These are phyloP conservation scores for Andrena praecox DNA, from an alignment of 2,888 invertebrate genomes.

Conservation along the genomic window DNA sequence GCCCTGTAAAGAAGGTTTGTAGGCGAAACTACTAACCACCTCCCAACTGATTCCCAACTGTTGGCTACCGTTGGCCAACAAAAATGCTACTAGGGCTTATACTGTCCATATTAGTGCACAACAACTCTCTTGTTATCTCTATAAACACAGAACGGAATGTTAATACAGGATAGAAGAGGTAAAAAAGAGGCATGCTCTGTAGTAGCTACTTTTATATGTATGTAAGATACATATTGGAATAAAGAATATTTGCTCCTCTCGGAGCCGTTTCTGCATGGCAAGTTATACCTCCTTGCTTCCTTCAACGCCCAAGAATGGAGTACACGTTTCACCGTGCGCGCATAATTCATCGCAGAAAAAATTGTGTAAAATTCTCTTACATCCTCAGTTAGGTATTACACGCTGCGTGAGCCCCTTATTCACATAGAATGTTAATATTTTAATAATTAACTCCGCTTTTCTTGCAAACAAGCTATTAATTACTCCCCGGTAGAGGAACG, in stretches of 20 bases:
- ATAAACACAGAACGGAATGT: background rate
- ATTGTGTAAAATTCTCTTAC: background rate
- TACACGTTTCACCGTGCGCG: background rate
- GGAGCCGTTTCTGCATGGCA: background rate
- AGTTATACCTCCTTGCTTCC: background rate
- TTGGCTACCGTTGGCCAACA: too few species aligned
- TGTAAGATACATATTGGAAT: slow-evolving; percentile 5
- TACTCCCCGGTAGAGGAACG: too few species aligned
- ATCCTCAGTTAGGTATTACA: background rate
- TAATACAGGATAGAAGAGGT: background rate
- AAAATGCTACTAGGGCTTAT: too few species aligned
- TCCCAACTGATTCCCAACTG: too few species aligned
- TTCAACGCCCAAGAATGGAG: background rate
- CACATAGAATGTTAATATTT: background rate
- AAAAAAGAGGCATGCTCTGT: background rate
- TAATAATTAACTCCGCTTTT: background rate
- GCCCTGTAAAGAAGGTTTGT: too few species aligned
- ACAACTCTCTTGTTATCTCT: background rate
- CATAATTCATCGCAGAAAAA: background rate
- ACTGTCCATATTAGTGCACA: background rate
- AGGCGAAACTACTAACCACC: too few species aligned
- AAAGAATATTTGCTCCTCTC: background rate
- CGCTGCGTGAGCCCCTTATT: background rate
- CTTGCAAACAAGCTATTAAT: background rate
- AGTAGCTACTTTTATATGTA: background rate